Conservation (phyloP, 1,140 invertebrate genomes). For the Diachasmimorpha longicaudata region DNA sequence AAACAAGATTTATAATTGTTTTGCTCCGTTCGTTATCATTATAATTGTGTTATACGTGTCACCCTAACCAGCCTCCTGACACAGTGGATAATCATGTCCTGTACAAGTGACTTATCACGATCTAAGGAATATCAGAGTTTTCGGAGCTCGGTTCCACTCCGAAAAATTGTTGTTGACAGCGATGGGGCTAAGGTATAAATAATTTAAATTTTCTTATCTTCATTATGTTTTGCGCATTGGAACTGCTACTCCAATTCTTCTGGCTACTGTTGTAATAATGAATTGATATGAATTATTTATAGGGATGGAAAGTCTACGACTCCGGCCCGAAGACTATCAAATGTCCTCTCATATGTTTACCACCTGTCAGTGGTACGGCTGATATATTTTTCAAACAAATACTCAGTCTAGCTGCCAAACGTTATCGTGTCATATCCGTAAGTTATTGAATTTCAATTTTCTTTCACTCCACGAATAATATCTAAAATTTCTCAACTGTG, state of each 20-base stretch:
- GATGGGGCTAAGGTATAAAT: conserved; percentile 74
- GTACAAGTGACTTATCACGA: conserved; percentile 73
- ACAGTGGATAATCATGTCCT: conserved; percentile 64
- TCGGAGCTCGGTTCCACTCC: conserved; percentile 79
- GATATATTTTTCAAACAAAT: conserved; percentile 89
- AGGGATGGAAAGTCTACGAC: conserved; percentile 90
- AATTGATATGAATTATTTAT: conserved; percentile 33
- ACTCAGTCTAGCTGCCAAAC: conserved; percentile 76
- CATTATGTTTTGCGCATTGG: conserved; percentile 16
- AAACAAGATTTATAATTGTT: background rate
- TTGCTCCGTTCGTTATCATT: background rate
- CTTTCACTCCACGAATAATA: too few relatives aligned
- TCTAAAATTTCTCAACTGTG: too few relatives aligned
- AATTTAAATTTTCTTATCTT: conserved; percentile 14
- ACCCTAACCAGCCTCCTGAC: background rate
- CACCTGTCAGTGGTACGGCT: conserved; percentile 87
- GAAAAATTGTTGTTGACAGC: conserved; percentile 82
- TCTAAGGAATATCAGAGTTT: conserved; percentile 87
- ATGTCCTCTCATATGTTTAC: conserved; percentile 83
- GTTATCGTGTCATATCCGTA: conserved; percentile 83
- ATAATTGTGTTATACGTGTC: background rate
- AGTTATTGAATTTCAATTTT: conserved; percentile 44
- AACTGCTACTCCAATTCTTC: background rate
- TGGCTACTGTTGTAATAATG: too few relatives aligned
- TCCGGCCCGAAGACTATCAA: conserved; percentile 81